Base-by-base conservation (phyloP, 2,888 invertebrate genomes). In the Capitulum mitella region DNA sequence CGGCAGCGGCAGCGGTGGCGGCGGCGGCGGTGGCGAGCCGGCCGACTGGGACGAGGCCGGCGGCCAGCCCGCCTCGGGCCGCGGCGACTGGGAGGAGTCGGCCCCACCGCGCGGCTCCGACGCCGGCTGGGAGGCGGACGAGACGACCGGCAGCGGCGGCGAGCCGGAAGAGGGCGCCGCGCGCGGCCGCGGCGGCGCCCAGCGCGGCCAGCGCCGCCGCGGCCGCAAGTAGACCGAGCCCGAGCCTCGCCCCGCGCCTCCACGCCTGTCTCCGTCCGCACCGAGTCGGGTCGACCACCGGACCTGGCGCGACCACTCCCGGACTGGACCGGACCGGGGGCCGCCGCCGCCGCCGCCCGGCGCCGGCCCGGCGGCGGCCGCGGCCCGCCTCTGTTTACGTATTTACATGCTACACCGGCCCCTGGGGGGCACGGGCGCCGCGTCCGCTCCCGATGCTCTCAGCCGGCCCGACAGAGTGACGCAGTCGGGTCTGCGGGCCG, bases 211-310 rank as follows among this genome's bases (percentile, higher is more conserved):
- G 51, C 51, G 51, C 12, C 51, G 32, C 64, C 32, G 64, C 34
- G 64, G 64, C 34, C 64, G 64, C 34, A 64, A 64, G 64, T 64
- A 64, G 64, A 19, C 64, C 32, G 3, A 26, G 32, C 6, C 3
- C 46, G 46, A 46, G 46, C 46, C 46, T 6, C 46, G 10, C 51
- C 12, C 51, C 51, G 58, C 58, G 58, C 58, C 58, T 58, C 58
- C 58, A 14, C 19, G 51, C 58, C n/a, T 29, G 58, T n/a, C 58
- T 58, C 58, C 58, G 58, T 58, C 58, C 29, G 58, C 58, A 26
- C 29, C 34, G 61, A 16, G 61, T 16, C 64, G 64, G 64, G 64
- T n/a, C 64, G 64, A 64, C 64, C 64, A 64, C 29, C 64, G 16
- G 64, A n/a, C 34, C 64, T 32, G 64, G 58, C 34, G 64, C 19